Conservation (phyloP, 1,140 invertebrate genomes). For the Anoplophora glabripennis region DNA sequence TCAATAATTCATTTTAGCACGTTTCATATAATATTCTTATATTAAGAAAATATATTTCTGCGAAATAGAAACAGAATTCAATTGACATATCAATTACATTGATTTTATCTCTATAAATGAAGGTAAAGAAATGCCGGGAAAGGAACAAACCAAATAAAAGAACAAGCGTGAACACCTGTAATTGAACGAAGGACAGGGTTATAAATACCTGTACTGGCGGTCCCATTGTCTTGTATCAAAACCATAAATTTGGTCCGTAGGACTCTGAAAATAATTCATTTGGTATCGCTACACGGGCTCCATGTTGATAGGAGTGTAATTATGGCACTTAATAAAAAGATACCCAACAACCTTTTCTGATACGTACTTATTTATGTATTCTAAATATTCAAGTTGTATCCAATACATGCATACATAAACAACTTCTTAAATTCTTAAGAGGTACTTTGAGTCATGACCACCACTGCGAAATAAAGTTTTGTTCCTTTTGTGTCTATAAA, state of each 20-base stretch:
- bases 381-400: constrained; percentile 40
- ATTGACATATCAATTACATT: constrained; percentile 9
- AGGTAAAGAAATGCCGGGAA: constrained; percentile 4
- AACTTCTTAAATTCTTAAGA: constrained; percentile 7
- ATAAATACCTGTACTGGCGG: constrained; percentile 13
- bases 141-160: constrained; percentile 5
- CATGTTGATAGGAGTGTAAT: constrained; percentile 40
- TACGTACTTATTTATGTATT: constrained; percentile 38
- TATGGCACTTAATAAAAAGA: constrained; percentile 43
- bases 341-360: constrained; percentile 30
- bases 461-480: not conserved
- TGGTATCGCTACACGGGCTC: constrained; percentile 25
- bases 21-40: too few species aligned
- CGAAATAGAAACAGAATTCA: not conserved
- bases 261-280: constrained; percentile 24
- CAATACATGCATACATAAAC: constrained; percentile 24
- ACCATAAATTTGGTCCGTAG: constrained; percentile 22
- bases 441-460: constrained; percentile 9
- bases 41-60: too few species aligned
- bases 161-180: constrained; percentile 10
- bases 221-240: constrained; percentile 26
- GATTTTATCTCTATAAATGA: constrained; percentile 9
- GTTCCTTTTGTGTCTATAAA: too few species aligned
- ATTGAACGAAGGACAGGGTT: constrained; percentile 12
- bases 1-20: too few species aligned